Evolutionary conservation across 2,797 vertebrate species (phyloP).

Genomic region (Ceyx erithaca): DNA sequence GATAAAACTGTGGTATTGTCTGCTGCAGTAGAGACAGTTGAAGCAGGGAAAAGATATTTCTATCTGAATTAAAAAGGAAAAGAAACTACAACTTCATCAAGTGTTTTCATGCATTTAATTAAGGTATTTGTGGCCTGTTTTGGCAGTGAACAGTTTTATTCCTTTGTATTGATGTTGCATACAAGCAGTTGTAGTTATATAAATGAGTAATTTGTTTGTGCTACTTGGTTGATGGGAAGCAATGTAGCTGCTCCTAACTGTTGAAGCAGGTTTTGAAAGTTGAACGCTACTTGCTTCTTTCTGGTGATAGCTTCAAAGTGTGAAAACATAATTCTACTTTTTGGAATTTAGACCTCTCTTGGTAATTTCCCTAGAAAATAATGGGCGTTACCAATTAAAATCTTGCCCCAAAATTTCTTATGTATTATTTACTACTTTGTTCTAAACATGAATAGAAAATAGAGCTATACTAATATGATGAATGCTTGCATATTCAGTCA

Average conservation of each 20-base stretch:
- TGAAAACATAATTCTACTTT: slow-evolving; percentile 11
- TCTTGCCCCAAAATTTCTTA: accelerated
- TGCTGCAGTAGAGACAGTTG: not conserved
- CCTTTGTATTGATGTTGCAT: not conserved
- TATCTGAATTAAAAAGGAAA: not conserved
- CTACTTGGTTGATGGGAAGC: not conserved
- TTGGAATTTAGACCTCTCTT: not conserved
- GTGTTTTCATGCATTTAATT: not conserved
- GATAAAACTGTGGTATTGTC: not conserved
- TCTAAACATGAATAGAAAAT: not conserved
- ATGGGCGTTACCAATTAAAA: not conserved
- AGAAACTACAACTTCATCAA: not conserved
- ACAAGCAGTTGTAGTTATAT: not conserved
- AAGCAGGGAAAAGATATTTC: not conserved
- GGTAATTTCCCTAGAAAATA: not conserved
- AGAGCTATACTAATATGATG: not conserved
- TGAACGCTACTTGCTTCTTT: slow-evolving; percentile 40
- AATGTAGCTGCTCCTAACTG: not conserved
- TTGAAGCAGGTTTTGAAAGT: slow-evolving; percentile 27
- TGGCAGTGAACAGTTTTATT: not conserved
- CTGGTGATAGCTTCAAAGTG: not conserved
- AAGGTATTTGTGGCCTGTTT: not conserved
- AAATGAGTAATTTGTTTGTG: slow-evolving; percentile 33
- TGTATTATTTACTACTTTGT: not conserved
- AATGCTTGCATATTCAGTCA: not conserved